Evolutionary conservation across 2,888 invertebrate species (phyloP), one percentile per base, ranked within the genome.

Genomic region (Meta bourneti): DNA sequence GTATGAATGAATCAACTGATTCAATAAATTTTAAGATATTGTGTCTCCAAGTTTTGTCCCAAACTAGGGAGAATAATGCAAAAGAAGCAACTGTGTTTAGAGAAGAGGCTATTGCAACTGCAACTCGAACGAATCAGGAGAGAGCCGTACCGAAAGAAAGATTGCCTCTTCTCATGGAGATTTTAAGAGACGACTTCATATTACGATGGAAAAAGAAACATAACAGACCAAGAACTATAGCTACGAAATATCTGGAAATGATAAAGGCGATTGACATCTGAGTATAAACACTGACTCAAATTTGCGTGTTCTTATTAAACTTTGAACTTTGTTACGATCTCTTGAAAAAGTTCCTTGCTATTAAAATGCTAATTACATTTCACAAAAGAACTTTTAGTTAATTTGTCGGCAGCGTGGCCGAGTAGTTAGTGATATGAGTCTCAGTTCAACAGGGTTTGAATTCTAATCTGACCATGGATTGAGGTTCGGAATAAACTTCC

Each of bases 241-340:
- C 91, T 0, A 91, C 91, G 0, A 87, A 91, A 51, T 91, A 91
- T 52, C 34, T 91, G 7, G 91, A 91, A 69, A 78, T 48, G 83
- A 91, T 91, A 61, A 87, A 91, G 72, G 91, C 87, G 19, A 90
- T 90, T n/a, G 77, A 86, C 52, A 51, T 90, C 16, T 90, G 80
- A 83, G 8, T 16, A 13, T 77, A 2, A 16, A 48, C 48, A 16
- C 0, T 13, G 13, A 9, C 16, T 11, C 0, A 48, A 49, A 16
- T 52, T 34, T 34, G 4, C 34, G 34, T 34, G 34, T 1, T 34
- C 1, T 34, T 34, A 34, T 34, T n/a, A n/a, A n/a, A n/a, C n/a
- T n/a, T n/a, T n/a, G 34, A 34, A 34, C 4, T 34, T 34, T 34
- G 34, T 2, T 2, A 34, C 34, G 4, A 2, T 34, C 34, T 1